Evolutionary conservation across 23 tunicate genomes (phyloP).

Genomic region (Trididemnum clinides): DNA sequence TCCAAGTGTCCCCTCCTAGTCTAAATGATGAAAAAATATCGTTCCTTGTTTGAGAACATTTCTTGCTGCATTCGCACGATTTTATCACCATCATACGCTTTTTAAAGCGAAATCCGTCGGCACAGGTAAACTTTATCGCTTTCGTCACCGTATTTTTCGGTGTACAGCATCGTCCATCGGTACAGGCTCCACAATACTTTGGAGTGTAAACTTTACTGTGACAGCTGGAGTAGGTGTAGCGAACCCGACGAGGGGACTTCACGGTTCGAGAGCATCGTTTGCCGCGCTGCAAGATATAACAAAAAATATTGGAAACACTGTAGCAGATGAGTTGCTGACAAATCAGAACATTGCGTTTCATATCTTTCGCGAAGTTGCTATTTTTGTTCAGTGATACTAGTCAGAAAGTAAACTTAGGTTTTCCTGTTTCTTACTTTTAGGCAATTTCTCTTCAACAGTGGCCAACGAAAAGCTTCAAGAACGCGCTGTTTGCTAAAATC

Average conservation of each 20-base stretch:
- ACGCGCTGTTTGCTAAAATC: no score
- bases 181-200: slow-evolving; percentile 74
- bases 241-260: slow-evolving; percentile 54
- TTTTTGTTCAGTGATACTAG: no score
- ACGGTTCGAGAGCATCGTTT: slow-evolving; percentile 71
- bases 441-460: no score
- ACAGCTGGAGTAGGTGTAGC: slow-evolving; percentile 81
- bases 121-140: slow-evolving; percentile 63
- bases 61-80: slow-evolving; percentile 62
- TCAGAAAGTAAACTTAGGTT: no score
- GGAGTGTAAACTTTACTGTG: slow-evolving; percentile 80
- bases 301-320: no score
- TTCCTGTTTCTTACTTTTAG: no score
- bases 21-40: slow-evolving; percentile 48
- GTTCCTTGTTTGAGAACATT: slow-evolving; percentile 53
- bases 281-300: slow-evolving; percentile 79
- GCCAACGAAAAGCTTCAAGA: no score
- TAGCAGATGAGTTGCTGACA: no score
- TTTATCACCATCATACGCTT: slow-evolving; percentile 82
- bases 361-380: no score
- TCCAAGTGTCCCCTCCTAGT: slow-evolving; percentile 71
- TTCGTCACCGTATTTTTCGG: slow-evolving; percentile 69
- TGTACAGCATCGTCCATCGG: slow-evolving; percentile 75
- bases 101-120: slow-evolving; percentile 71
- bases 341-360: no score